These are phyloP conservation scores for Drosophila murphyi DNA, from an alignment of 1,140 invertebrate species.

Conservation along the genomic window DNA sequence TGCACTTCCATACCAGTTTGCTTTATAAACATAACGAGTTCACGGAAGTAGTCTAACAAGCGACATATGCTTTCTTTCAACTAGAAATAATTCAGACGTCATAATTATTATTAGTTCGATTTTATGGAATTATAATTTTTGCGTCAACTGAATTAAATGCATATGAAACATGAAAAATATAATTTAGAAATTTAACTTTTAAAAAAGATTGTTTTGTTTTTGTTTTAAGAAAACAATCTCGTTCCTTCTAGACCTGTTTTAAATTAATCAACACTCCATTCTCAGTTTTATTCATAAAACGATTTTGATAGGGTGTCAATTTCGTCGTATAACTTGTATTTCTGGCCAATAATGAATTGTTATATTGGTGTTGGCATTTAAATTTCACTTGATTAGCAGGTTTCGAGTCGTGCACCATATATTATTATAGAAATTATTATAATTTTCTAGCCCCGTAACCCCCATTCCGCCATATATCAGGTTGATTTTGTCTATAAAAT, in stretches of 20 bases:
- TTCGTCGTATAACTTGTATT: too few relatives aligned
- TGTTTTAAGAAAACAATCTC: too few relatives aligned
- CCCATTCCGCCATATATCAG: background rate
- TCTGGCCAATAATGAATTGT: background rate
- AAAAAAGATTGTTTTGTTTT: too few relatives aligned
- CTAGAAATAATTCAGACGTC: conserved; percentile 11
- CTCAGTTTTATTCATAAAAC: too few relatives aligned
- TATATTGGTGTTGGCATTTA: background rate
- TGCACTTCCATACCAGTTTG: conserved; percentile 27
- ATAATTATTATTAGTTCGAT: conserved; percentile 20
- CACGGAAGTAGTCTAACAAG: conserved; percentile 11
- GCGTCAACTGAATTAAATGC: too few relatives aligned
- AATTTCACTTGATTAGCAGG: conserved; percentile 17
- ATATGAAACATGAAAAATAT: too few relatives aligned
- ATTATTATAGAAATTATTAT: conserved; percentile 30
- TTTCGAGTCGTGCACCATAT: conserved; percentile 3
- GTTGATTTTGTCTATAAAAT: conserved; percentile 41
- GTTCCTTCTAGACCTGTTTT: too few relatives aligned
- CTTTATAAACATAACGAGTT: conserved; percentile 44
- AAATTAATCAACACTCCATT: too few relatives aligned
- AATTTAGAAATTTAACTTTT: too few relatives aligned
- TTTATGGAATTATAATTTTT: background rate
- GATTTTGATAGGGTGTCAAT: too few relatives aligned
- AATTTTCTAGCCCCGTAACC: conserved; percentile 2
- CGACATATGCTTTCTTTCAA: conserved; percentile 28